Conservation (phyloP, 2,888 invertebrate genomes). For the Diabrotica balteata region DNA sequence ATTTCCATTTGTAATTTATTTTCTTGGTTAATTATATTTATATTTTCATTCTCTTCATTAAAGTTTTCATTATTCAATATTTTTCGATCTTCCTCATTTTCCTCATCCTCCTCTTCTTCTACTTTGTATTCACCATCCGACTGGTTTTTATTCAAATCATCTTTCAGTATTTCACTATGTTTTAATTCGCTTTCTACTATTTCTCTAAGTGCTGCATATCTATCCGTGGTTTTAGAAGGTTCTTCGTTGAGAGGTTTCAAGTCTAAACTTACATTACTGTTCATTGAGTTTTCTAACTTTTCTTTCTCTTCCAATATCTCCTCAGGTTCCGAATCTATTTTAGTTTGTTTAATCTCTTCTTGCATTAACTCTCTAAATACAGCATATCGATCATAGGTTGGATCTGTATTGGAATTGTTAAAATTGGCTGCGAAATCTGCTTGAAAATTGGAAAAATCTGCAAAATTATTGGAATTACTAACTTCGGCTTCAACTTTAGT, state of each 20-base stretch:
- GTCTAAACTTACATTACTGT: conserved; percentile 41
- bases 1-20: conserved; percentile 29
- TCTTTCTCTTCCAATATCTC: conserved; percentile 48
- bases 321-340: conserved; percentile 55
- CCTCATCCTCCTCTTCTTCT: conserved; percentile 46
- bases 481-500: conserved; percentile 4
- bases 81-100: conserved; percentile 34
- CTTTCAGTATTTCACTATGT: conserved; percentile 58
- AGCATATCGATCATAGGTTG: conserved; percentile 79
- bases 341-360: conserved; percentile 72
- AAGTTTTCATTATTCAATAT: conserved; percentile 36
- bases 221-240: conserved; percentile 52
- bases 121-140: conserved; percentile 64
- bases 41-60: conserved; percentile 40
- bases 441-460: conserved; percentile 67
- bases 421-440: conserved; percentile 74
- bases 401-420: conserved; percentile 63
- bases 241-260: conserved; percentile 34
- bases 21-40: conserved; percentile 37
- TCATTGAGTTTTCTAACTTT: conserved; percentile 33
- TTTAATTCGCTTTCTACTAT: conserved; percentile 68
- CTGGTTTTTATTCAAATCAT: conserved; percentile 61
- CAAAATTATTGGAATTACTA: conserved; percentile 17
- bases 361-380: conserved; percentile 85
- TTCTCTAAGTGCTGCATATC: conserved; percentile 81